Base-by-base conservation (phyloP, 2,797 vertebrate species). In the Borostomias antarcticus region DNA sequence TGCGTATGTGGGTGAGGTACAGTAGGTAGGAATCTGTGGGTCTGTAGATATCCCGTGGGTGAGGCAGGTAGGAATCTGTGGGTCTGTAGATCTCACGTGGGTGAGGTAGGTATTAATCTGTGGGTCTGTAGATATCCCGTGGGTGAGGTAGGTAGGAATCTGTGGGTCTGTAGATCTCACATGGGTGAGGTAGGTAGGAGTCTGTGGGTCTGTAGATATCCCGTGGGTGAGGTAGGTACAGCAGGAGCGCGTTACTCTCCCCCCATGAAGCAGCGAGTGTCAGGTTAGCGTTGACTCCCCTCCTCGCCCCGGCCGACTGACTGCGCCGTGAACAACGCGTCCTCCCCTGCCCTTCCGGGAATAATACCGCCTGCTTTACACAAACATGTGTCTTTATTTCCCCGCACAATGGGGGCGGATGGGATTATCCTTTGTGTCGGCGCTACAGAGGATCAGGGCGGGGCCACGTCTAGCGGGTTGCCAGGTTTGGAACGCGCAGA, bases 401-500 rank as follows among this genome's bases (percentile, higher is more conserved):
- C 73, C 37, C 74, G 77, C 83, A 88, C 85, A 89, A 88, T 86
- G 74, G 74, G 85, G 82, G 79, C 72, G 83, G 85, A 87, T 78
- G 85, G 85, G 89, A 88, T 90, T 86, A 88, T 15, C 80, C 74
- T 81, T 83, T 88, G 87, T 88, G 81, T 82, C 73, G 83, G 87
- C n/a, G 85, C 85, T 86, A 85, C 87, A 82, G 81, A 73, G 86
- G 87, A 90, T 90, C 88, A 89, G 62, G 68, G 82, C 88, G 61
- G 70, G 82, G n/a, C n/a, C n/a, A 83, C 81, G 86, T 85, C 78
- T 72, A 64, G 73, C n/a, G n/a, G 70, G 83, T 86, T 80, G 77
- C 83, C 79, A 80, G 77, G 75, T 74, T 77, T 75, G 78, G 72
- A 82, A 77, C 77, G 74, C 33, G 70, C 51, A 54, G n/a, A 69